Conservation (phyloP, 2,113 vertebrate genomes). For the Lepisosteus oculatus region DNA sequence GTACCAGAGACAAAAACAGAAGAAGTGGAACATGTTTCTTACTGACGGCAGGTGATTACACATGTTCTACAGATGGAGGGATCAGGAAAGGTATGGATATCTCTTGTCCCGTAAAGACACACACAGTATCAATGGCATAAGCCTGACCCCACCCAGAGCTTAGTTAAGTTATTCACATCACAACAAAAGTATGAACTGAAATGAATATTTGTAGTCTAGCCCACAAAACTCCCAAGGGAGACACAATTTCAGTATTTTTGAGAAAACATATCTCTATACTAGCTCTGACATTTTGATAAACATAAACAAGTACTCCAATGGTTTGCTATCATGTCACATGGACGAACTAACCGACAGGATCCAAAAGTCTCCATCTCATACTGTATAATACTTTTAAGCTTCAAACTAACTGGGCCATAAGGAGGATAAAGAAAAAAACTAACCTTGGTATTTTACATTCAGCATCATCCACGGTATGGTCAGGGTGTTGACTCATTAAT, state of each 20-base stretch:
- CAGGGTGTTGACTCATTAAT: too few species aligned
- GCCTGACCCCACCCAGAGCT: background rate
- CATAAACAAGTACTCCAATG: background rate
- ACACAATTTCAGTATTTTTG: conserved; percentile 3
- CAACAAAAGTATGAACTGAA: background rate
- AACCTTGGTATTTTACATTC: too few species aligned
- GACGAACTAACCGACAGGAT: too few species aligned
- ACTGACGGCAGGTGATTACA: conserved; percentile 89
- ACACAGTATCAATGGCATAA: background rate
- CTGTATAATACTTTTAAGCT: too few species aligned
- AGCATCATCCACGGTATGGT: too few species aligned
- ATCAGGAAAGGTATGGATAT: conserved; percentile 83
- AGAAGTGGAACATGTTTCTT: conserved; percentile 91
- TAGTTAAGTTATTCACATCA: background rate
- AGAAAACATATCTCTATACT: background rate
- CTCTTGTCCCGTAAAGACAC: conserved; percentile 44
- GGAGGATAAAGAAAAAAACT: too few species aligned
- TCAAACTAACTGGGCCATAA: background rate
- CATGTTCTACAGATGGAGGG: conserved; percentile 84
- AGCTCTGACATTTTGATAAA: background rate
- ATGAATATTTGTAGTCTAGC: background rate
- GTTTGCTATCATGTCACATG: background rate
- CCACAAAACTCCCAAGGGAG: background rate
- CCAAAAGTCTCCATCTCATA: too few species aligned
- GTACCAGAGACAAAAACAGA: conserved; percentile 86